Conservation (phyloP, 2,888 invertebrate species). For the Fragum fragum region DNA sequence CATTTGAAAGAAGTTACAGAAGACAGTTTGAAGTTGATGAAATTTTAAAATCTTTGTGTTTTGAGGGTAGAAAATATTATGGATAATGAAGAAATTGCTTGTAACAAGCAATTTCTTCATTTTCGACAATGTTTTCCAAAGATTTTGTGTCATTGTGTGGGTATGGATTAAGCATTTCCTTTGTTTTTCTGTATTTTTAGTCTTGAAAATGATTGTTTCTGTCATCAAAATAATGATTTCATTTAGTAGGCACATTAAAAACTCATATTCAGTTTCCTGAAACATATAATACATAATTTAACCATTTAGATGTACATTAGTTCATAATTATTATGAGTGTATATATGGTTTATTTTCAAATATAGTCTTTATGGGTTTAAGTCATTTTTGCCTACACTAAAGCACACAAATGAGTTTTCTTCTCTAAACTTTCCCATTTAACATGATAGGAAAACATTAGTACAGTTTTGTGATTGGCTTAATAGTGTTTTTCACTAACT, state of each 20-base stretch:
- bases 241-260: slow-evolving; percentile 13
- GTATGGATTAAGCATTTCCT: no score
- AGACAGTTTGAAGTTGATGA: no score
- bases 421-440: slow-evolving; percentile 59
- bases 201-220: neutral
- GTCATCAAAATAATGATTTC: neutral
- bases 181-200: no score
- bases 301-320: slow-evolving; percentile 29
- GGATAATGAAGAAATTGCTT: no score
- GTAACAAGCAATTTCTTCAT: no score
- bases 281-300: slow-evolving; percentile 7
- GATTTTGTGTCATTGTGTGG: no score
- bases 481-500: slow-evolving; percentile 41
- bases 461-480: slow-evolving; percentile 48
- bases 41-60: no score
- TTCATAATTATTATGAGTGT: slow-evolving; percentile 3
- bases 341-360: neutral
- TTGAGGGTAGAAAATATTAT: no score
- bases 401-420: slow-evolving; percentile 44
- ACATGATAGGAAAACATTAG: slow-evolving; percentile 64
- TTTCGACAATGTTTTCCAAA: no score
- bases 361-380: neutral
- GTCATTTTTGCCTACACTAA: slow-evolving; percentile 16
- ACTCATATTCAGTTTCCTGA: neutral
- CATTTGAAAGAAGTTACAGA: no score